Conservation (phyloP, 2,797 vertebrate species). For the Discoglossus pictus region DNA sequence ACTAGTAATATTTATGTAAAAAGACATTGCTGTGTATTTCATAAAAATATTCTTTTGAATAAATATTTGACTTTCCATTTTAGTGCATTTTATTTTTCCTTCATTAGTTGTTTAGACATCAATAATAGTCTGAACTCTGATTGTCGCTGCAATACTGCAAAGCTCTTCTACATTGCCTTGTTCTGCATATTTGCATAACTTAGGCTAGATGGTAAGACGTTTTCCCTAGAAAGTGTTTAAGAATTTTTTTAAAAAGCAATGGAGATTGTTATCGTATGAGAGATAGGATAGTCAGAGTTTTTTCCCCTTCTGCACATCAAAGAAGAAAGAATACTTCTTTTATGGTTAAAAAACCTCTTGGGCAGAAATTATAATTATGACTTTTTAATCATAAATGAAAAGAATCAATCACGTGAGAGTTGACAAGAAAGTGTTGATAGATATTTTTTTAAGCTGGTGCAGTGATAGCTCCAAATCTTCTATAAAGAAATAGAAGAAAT, state of each 20-base stretch:
- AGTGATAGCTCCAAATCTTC: conserved; percentile 19
- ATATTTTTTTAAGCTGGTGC: conserved; percentile 17
- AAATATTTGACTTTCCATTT: conserved; percentile 6
- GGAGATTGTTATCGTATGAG: conserved; percentile 42
- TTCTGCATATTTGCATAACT: conserved; percentile 26
- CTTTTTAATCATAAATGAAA: conserved; percentile 52
- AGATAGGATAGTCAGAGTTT: conserved; percentile 27
- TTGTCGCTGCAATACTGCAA: background rate
- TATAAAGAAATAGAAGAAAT: conserved; percentile 10
- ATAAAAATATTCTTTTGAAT: conserved; percentile 6
- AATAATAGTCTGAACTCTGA: background rate
- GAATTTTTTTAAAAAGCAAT: conserved; percentile 44
- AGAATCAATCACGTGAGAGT: conserved; percentile 44
- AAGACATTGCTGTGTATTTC: conserved; percentile 11
- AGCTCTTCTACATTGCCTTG: too few relatives aligned
- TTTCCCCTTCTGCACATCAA: conserved; percentile 38
- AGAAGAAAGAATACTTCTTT: conserved; percentile 35
- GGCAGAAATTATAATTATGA: conserved; percentile 49
- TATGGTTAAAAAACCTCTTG: conserved; percentile 47
- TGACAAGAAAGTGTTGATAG: conserved; percentile 22
- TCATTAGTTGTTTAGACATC: conserved; percentile 5
- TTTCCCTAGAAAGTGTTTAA: conserved; percentile 41
- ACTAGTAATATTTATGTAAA: conserved; percentile 9
- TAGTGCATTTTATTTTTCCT: background rate
- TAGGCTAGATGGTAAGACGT: conserved; percentile 6